phyloP scores from a whole-genome alignment of 2,113 vertebrate species.

The Rhagologus leucostigma region DNA sequence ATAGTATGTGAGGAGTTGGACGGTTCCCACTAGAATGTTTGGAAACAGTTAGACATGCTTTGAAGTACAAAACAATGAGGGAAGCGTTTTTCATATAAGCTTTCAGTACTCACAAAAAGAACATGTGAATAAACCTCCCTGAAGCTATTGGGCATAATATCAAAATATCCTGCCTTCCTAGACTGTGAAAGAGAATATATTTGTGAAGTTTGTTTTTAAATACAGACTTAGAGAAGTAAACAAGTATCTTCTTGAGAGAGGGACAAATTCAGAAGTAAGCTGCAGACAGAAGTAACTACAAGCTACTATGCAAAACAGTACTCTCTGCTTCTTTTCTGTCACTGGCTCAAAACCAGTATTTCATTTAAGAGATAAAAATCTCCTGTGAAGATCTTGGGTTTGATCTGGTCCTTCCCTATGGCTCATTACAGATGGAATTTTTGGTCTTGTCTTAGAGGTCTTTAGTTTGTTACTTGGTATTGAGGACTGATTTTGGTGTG shows the following conservation, averaged over 20 bases:
- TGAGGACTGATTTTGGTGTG: not conserved
- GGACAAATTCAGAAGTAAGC: not conserved
- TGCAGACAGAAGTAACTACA: not conserved
- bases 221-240: not conserved
- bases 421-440: not conserved
- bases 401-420: not conserved
- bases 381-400: not conserved
- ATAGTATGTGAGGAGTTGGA: not conserved
- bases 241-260: not conserved
- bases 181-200: not conserved
- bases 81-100: not conserved
- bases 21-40: not conserved
- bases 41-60: conserved; percentile 1
- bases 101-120: not conserved
- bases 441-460: not conserved
- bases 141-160: not conserved
- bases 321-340: not conserved
- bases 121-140: not conserved
- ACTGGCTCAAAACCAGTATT: not conserved
- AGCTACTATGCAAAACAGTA: not conserved
- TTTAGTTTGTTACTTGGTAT: not conserved
- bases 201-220: not conserved
- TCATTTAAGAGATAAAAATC: not conserved
- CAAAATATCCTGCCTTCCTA: not conserved
- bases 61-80: conserved; percentile 23